These are phyloP conservation scores for Pteruthius melanotis DNA, from an alignment of 2,113 vertebrate genomes.

Conservation along the genomic window DNA sequence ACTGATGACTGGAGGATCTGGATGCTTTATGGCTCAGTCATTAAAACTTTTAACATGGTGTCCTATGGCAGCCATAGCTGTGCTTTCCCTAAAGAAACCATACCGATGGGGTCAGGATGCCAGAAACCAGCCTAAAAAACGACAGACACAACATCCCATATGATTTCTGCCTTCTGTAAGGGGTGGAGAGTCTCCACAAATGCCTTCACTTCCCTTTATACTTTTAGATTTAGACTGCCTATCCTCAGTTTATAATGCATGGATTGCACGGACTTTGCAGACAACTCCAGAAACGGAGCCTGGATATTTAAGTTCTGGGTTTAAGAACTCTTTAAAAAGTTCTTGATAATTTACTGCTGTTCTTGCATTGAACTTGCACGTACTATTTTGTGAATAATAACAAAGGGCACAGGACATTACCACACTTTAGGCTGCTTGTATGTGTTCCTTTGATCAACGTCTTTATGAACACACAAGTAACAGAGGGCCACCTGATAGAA, in stretches of 20 bases:
- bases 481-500: background rate
- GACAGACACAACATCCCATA: background rate
- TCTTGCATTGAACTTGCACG: background rate
- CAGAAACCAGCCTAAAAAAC: background rate
- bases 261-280: background rate
- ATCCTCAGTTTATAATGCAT: background rate
- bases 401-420: background rate
- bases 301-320: background rate
- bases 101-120: background rate
- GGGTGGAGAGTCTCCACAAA: background rate
- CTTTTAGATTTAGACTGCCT: background rate
- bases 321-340: background rate
- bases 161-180: background rate
- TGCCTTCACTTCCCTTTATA: background rate
- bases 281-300: background rate
- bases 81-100: background rate
- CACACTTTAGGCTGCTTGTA: background rate
- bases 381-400: background rate
- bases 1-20: background rate
- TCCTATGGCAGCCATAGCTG: background rate
- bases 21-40: background rate
- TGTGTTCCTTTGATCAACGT: background rate
- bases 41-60: background rate
- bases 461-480: background rate
- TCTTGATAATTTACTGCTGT: background rate